phyloP scores from a whole-genome alignment of 1,140 invertebrate genomes.

The Sycophila sp. region DNA sequence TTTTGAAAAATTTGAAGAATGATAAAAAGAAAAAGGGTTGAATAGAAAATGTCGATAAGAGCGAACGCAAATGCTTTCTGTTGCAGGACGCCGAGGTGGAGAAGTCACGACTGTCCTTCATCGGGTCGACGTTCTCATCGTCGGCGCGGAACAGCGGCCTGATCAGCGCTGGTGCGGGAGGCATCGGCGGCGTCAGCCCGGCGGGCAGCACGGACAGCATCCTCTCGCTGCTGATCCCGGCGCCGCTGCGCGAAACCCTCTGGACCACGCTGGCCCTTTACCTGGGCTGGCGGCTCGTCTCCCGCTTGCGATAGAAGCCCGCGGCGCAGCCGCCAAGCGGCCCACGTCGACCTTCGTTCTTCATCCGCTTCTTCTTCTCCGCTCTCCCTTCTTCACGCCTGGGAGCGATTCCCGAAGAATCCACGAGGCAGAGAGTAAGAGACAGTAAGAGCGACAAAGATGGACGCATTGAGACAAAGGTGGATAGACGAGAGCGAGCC shows the following conservation, averaged over 20 bases:
- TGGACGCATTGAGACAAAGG: too few species aligned
- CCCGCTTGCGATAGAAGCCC: constrained; percentile 62
- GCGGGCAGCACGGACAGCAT: constrained; percentile 53
- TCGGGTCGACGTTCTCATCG: constrained; percentile 48
- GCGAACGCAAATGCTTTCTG: constrained; percentile 16
- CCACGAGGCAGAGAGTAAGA: constrained; percentile 15
- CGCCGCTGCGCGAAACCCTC: constrained; percentile 61
- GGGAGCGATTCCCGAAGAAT: not conserved
- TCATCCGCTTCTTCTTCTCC: constrained; percentile 17
- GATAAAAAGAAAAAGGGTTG: too few species aligned
- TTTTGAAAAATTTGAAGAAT: too few species aligned
- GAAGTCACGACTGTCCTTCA: constrained; percentile 58
- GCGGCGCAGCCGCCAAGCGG: constrained; percentile 6
- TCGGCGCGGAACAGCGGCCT: constrained; percentile 29
- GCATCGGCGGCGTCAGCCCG: too few species aligned
- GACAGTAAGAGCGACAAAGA: not conserved
- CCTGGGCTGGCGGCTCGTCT: constrained; percentile 63
- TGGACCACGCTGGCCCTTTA: constrained; percentile 65
- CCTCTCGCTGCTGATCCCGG: constrained; percentile 59
- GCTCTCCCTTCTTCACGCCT: constrained; percentile 13
- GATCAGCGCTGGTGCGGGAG: not conserved
- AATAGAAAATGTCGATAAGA: too few species aligned
- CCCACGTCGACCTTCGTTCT: constrained; percentile 22
- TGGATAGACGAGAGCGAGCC: not conserved
- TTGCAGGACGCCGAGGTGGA: constrained; percentile 63